Evolutionary conservation across 2,113 vertebrate genomes (phyloP).

Genomic region (Hemibagrus wyckioides): DNA sequence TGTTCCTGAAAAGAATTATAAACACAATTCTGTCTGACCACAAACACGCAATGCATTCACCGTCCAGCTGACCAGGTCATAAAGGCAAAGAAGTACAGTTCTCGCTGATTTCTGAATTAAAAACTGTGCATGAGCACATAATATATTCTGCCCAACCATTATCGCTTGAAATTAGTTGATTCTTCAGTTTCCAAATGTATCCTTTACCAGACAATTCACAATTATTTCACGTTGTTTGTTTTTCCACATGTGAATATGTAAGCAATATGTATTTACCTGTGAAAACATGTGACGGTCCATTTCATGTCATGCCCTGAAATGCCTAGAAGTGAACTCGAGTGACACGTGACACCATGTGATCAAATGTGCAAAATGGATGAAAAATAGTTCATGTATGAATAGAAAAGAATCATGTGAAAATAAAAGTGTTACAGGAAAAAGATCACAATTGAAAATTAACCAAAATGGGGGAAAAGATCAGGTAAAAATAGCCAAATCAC

Average conservation of each 20-base stretch:
- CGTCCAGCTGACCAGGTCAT: background rate
- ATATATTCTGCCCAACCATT: background rate
- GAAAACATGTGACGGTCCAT: background rate
- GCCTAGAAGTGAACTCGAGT: background rate
- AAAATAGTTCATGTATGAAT: background rate
- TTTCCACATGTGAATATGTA: background rate
- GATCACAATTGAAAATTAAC: background rate
- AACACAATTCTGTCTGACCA: background rate
- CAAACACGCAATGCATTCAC: background rate
- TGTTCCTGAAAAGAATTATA: background rate
- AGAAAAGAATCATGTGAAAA: background rate
- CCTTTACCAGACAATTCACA: too few relatives aligned
- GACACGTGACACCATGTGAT: background rate
- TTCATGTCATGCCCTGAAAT: background rate
- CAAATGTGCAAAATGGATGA: background rate
- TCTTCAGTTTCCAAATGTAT: background rate
- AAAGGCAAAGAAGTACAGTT: constrained; percentile 7
- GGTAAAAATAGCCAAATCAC: background rate
- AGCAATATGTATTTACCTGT: background rate
- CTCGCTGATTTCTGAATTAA: background rate
- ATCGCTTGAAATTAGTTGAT: background rate
- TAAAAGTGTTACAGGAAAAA: background rate
- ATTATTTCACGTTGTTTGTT: background rate
- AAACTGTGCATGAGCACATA: background rate
- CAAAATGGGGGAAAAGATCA: background rate